These are phyloP conservation scores for Carassius auratus DNA, from an alignment of 2,113 vertebrate species.

Conservation along the genomic window DNA sequence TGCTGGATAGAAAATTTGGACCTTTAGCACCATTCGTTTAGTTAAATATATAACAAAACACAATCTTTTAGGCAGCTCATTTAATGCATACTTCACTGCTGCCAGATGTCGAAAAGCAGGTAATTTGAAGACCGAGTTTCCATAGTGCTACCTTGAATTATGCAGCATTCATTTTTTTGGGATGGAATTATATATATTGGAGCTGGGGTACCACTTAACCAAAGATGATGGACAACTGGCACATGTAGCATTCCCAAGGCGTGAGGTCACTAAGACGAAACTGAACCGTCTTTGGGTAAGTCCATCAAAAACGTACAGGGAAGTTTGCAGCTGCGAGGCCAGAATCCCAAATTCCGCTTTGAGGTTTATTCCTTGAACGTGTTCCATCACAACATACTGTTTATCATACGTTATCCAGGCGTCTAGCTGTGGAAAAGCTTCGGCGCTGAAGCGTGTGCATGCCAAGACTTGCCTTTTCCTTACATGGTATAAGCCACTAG, in stretches of 20 bases:
- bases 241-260: constrained; percentile 36
- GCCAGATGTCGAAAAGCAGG: constrained; percentile 23
- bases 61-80: neutral
- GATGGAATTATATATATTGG: constrained; percentile 16
- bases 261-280: constrained; percentile 41
- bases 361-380: constrained; percentile 40
- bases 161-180: neutral
- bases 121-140: constrained; percentile 4
- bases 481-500: constrained; percentile 75
- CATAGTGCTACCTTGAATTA: constrained; percentile 3
- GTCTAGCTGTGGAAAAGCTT: constrained; percentile 66
- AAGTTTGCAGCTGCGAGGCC: constrained; percentile 26
- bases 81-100: constrained; percentile 18
- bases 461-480: constrained; percentile 72
- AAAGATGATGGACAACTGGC: constrained; percentile 28
- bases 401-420: constrained; percentile 65
- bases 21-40: neutral
- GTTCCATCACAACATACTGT: constrained; percentile 53
- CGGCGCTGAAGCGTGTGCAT: constrained; percentile 54
- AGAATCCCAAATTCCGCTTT: constrained; percentile 15
- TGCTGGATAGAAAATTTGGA: neutral
- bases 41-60: constrained; percentile 5
- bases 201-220: constrained; percentile 13
- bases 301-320: neutral
- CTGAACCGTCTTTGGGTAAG: constrained; percentile 14